These are phyloP conservation scores for Agriopis marginaria DNA, from an alignment of 2,888 invertebrate species.

Conservation along the genomic window DNA sequence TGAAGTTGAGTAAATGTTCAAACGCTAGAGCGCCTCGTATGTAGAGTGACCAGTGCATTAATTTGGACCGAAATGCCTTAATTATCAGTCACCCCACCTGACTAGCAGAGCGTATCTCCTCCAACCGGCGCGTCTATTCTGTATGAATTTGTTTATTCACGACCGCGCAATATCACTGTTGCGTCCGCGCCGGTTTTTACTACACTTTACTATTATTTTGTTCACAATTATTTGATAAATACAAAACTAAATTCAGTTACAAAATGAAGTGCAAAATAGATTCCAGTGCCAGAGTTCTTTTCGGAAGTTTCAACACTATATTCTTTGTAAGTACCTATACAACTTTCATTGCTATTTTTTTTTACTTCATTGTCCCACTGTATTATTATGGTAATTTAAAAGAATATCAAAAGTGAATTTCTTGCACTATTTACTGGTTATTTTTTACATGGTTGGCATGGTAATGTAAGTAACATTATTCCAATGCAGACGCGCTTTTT, in stretches of 20 bases:
- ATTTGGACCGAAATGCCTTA: slow-evolving; percentile 82
- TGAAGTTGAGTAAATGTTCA: neutral
- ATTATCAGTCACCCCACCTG: slow-evolving; percentile 86
- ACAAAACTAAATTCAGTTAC: slow-evolving; percentile 37
- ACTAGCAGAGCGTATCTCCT: slow-evolving; percentile 85
- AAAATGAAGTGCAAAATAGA: slow-evolving; percentile 73
- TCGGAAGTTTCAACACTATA: slow-evolving; percentile 89
- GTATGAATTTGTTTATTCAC: slow-evolving; percentile 72
- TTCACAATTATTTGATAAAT: slow-evolving; percentile 17
- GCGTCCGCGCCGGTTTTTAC: slow-evolving; percentile 34
- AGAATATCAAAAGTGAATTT: neutral
- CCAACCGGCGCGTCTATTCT: slow-evolving; percentile 82
- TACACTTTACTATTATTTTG: neutral
- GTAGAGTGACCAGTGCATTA: slow-evolving; percentile 71
- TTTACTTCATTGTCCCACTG: neutral
- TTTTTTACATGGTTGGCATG: too few species aligned
- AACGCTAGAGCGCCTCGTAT: slow-evolving; percentile 19
- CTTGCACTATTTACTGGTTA: too few species aligned
- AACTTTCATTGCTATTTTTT: neutral
- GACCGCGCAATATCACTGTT: slow-evolving; percentile 62
- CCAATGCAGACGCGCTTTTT: neutral
- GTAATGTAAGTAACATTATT: too few species aligned
- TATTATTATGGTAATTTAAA: neutral
- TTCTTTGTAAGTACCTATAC: slow-evolving; percentile 88
- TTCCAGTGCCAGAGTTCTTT: slow-evolving; percentile 87